These are phyloP conservation scores for Drosophila truncata DNA, from an alignment of 1,140 invertebrate species.

Conservation along the genomic window DNA sequence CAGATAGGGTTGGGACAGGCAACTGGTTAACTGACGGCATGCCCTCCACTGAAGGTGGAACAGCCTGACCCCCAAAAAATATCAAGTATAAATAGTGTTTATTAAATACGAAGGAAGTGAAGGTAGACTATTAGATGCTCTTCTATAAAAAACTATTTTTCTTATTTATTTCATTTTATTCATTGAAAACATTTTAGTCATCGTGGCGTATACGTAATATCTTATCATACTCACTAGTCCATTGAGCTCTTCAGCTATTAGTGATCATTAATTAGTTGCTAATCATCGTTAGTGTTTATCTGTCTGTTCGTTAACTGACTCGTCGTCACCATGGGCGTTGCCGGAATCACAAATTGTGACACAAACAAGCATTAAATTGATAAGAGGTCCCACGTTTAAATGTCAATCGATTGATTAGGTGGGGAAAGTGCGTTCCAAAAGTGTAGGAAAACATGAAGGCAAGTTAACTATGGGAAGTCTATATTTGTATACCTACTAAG, in stretches of 20 bases:
- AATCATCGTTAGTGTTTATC: constrained; percentile 25
- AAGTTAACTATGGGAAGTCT: background rate
- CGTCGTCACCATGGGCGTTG: constrained; percentile 1
- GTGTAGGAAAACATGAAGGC: background rate
- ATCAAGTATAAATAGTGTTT: background rate
- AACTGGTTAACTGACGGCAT: constrained; percentile 10
- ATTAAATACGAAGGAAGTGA: background rate
- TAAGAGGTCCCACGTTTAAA: background rate
- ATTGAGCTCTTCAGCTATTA: constrained; percentile 1
- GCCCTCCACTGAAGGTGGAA: constrained; percentile 48
- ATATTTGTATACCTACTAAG: background rate
- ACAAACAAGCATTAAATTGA: constrained; percentile 3
- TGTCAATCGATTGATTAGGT: constrained; percentile 6
- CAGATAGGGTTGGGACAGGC: constrained; percentile 25
- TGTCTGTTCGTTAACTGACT: constrained; percentile 5
- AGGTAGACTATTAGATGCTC: background rate
- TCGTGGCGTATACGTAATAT: constrained; percentile 3
- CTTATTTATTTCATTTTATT: background rate
- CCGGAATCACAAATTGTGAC: constrained; percentile 6
- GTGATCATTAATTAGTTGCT: background rate
- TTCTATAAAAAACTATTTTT: background rate
- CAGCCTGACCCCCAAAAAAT: constrained; percentile 32
- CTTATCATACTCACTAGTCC: background rate
- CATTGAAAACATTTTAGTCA: background rate
- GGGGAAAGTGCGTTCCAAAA: background rate